Conservation (phyloP, 1,140 invertebrate species). For the Musca domestica region DNA sequence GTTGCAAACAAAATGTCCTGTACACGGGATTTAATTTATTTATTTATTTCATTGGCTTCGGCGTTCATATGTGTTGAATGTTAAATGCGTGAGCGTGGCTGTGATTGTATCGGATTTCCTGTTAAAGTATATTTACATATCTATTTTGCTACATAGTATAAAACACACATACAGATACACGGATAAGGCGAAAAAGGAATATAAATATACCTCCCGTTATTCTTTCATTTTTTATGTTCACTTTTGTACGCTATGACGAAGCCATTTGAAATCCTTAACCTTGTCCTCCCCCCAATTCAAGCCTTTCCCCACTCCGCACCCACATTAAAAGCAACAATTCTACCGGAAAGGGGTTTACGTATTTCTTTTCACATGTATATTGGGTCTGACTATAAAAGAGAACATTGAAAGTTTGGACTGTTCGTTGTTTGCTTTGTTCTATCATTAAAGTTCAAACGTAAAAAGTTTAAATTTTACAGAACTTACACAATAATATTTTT, state of each 20-base stretch:
- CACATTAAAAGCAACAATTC: too few relatives aligned
- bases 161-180: not conserved
- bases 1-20: slow-evolving; percentile 5
- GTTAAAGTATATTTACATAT: not conserved
- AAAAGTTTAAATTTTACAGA: too few relatives aligned
- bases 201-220: too few relatives aligned
- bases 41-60: slow-evolving; percentile 11
- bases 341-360: too few relatives aligned
- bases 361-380: too few relatives aligned
- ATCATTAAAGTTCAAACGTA: too few relatives aligned
- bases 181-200: too few relatives aligned
- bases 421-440: too few relatives aligned
- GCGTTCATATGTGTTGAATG: not conserved
- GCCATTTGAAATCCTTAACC: not conserved
- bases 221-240: not conserved
- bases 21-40: slow-evolving; percentile 13
- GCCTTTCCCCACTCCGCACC: too few relatives aligned
- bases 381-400: too few relatives aligned
- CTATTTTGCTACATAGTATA: not conserved
- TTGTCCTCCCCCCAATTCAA: not conserved
- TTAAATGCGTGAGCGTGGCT: not conserved
- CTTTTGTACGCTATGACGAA: not conserved
- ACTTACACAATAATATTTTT: too few relatives aligned
- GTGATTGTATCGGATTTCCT: not conserved
- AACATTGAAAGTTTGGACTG: too few relatives aligned